Conservation (phyloP, 2,113 vertebrate genomes). For the Sula dactylatra region DNA sequence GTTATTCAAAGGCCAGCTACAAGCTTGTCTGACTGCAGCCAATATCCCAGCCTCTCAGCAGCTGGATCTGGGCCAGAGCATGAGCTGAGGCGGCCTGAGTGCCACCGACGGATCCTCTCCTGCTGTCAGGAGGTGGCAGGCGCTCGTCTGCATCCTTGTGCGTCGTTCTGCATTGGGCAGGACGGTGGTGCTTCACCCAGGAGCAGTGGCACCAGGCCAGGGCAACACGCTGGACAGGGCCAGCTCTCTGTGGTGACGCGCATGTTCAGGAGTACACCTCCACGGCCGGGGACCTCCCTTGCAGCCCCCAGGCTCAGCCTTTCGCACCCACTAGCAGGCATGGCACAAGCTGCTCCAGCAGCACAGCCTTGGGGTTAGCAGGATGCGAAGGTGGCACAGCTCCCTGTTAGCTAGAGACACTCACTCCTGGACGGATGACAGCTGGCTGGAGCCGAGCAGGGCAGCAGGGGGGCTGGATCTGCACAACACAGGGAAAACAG, state of each 20-base stretch:
- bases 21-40: background rate
- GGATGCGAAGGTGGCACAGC: background rate
- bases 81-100: background rate
- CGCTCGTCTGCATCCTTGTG: accelerated
- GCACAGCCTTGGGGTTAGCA: accelerated
- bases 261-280: accelerated
- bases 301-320: background rate
- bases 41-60: background rate
- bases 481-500: background rate
- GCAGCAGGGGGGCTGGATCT: background rate
- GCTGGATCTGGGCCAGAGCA: background rate
- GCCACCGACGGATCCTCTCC: background rate
- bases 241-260: background rate
- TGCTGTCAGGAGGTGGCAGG: background rate
- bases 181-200: background rate
- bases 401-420: background rate
- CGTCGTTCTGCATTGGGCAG: accelerated
- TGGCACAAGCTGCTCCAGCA: accelerated
- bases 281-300: accelerated
- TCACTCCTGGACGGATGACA: background rate
- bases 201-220: accelerated
- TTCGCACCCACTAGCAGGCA: background rate
- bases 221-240: background rate
- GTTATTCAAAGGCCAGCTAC: background rate
- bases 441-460: background rate